Evolutionary conservation across 30 jellyfish, hydroid and myxozoan species (phyloP).

Genomic region (Aurelia aurita): DNA sequence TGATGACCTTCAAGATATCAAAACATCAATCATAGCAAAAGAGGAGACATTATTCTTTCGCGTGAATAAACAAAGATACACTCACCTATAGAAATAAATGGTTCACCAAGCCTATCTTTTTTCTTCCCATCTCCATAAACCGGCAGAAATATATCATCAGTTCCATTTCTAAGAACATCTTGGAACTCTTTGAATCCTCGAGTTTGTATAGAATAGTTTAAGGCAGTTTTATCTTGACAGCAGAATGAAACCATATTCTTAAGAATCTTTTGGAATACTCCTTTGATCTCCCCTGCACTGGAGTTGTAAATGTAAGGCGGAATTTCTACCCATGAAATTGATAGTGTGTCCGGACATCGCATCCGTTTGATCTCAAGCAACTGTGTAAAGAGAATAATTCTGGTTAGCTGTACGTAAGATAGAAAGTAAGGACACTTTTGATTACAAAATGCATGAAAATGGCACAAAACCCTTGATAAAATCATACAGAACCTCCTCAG

Average conservation of each 20-base stretch:
- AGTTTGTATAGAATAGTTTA: conserved; percentile 14
- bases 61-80: too few relatives aligned
- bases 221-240: conserved; percentile 25
- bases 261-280: conserved; percentile 35
- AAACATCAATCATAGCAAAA: too few relatives aligned
- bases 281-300: conserved; percentile 35
- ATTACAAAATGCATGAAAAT: not conserved
- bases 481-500: too few relatives aligned
- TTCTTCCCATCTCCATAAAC: conserved; percentile 47
- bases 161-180: conserved; percentile 36
- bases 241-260: conserved; percentile 41
- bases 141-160: conserved; percentile 53
- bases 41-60: too few relatives aligned
- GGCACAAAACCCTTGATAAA: too few relatives aligned
- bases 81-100: conserved; percentile 62
- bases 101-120: conserved; percentile 53
- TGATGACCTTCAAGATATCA: too few relatives aligned
- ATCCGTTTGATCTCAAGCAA: conserved; percentile 14
- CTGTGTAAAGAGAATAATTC: not conserved
- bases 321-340: conserved; percentile 58
- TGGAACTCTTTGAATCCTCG: conserved; percentile 21
- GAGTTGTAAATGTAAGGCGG: conserved; percentile 75
- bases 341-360: conserved; percentile 56
- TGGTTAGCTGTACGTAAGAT: not conserved
- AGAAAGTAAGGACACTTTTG: not conserved